phyloP scores from a whole-genome alignment of 2,888 invertebrate species.

The Blera fallax region DNA sequence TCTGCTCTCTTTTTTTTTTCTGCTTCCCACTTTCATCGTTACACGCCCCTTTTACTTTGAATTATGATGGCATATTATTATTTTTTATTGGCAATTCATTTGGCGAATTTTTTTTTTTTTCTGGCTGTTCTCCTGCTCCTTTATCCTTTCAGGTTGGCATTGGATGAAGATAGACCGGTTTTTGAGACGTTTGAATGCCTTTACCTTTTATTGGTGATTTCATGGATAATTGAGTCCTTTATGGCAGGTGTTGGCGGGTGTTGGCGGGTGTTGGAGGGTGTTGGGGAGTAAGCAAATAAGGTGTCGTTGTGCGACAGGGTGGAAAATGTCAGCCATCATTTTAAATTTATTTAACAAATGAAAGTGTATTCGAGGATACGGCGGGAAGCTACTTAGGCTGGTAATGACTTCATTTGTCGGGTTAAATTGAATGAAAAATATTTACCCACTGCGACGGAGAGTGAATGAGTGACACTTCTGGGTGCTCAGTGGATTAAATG shows the following conservation, averaged over 20 bases:
- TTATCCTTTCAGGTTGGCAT: not conserved
- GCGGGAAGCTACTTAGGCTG: slow-evolving; percentile 8
- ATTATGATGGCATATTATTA: slow-evolving; percentile 64
- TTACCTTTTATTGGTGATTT: slow-evolving; percentile 64
- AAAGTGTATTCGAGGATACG: slow-evolving; percentile 13
- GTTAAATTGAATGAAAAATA: slow-evolving; percentile 56
- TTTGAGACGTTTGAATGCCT: slow-evolving; percentile 32
- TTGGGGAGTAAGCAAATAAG: slow-evolving; percentile 26
- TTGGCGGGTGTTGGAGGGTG: slow-evolving; percentile 24
- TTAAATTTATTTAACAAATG: slow-evolving; percentile 64
- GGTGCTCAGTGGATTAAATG: slow-evolving; percentile 42
- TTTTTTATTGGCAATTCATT: slow-evolving; percentile 66
- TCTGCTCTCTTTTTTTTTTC: not conserved
- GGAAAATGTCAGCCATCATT: slow-evolving; percentile 62
- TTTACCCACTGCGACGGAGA: slow-evolving; percentile 3
- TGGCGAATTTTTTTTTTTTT: slow-evolving; percentile 32
- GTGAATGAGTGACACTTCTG: slow-evolving; percentile 10
- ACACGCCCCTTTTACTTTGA: slow-evolving; percentile 42
- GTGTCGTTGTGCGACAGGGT: slow-evolving; percentile 17
- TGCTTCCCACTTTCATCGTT: not conserved
- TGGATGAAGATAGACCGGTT: slow-evolving; percentile 18
- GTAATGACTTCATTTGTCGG: slow-evolving; percentile 56
- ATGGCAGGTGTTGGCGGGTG: slow-evolving; percentile 52
- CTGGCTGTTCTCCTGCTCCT: not conserved
- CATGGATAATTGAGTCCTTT: slow-evolving; percentile 64